A percentile compares a stretch with the other conserved stretches of the same genome.
These are phyloP conservation scores for Mastigias papua DNA, from an alignment of 30 jellyfish, hydroid and myxozoan species.

Conservation along the genomic window DNA sequence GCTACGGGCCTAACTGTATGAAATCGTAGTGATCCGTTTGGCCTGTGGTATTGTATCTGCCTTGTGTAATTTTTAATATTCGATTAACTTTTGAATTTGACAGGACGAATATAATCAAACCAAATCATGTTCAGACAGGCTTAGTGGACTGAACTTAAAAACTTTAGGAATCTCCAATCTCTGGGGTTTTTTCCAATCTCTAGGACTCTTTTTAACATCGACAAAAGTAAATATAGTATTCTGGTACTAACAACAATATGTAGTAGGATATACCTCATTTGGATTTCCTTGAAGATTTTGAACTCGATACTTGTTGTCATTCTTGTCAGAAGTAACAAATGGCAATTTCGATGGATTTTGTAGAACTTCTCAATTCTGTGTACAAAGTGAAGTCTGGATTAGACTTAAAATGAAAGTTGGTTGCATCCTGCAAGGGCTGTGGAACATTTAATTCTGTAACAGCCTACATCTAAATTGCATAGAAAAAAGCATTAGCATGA, in stretches of 20 bases:
- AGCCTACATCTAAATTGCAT: background rate
- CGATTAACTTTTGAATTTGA: no score
- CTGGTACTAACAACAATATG: background rate
- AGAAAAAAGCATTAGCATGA: background rate
- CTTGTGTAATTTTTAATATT: no score
- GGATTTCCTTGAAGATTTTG: constrained; percentile 40
- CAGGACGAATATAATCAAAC: no score
- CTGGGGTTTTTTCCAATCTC: no score
- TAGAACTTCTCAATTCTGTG: constrained; percentile 51
- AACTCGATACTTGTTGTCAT: constrained; percentile 61
- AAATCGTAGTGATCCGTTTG: no score
- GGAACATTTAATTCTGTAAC: background rate
- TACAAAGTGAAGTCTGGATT: background rate
- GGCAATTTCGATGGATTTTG: constrained; percentile 69
- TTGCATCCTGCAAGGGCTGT: background rate
- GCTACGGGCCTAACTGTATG: no score
- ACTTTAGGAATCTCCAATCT: no score
- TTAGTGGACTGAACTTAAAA: no score
- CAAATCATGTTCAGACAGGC: no score
- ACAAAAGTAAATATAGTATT: no score
- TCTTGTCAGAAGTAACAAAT: constrained; percentile 44
- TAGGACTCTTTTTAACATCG: no score
- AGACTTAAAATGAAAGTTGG: background rate
- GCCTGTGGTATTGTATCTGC: no score
- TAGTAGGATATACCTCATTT: constrained; percentile 12